Base-by-base conservation (phyloP, 37 sponge, comb jelly and placozoan genomes). In the Beroe ovata region DNA sequence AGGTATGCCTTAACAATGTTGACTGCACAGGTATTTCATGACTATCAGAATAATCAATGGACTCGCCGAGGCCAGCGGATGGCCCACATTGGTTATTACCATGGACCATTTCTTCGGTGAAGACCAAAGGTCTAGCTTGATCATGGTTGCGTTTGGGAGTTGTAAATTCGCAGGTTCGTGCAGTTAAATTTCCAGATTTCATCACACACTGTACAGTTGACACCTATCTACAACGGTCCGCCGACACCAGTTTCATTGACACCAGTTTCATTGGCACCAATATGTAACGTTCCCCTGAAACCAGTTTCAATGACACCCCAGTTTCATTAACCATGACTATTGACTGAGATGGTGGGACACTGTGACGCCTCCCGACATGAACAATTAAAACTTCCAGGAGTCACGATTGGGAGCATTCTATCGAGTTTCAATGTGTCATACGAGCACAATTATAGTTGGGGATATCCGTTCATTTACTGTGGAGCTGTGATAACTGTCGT, bases 91-190 rank as follows among this genome's bases (percentile, higher is more conserved):
- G 23, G 33, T 77, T 0, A 77, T 19, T 8, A 77, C 41, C 14
- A 30, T 77, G 28, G 84, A 77, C 38, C 23, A 40, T 54, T 25
- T 42, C 28, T 77, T 77, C 84, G 39, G 47, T 40, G 22, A 38
- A 23, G 84, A 77, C 4, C 36, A 8, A 14, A 36, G 22, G 38
- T 32, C 36, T n/a, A 54, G 41, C 14, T 77, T 77, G 28, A 77
- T 77, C 28, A 39, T 77, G 42, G 33, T 54, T 40, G 84, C 84
- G 8, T 77, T 42, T 36, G 84, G 54, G 54, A 77, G 54, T 16
- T 77, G 84, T 54, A 77, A 77, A 29, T 77, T 77, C 38, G 14
- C 33, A 42, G 71, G 71, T 71, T 11, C 11, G 59, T 58, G 18
- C 11, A 58, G n/a, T n/a, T n/a, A n/a, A n/a, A n/a, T n/a, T n/a